A percentile compares a stretch with the other conserved stretches of the same genome.
Conservation (phyloP, 2,797 vertebrate genomes). For the Tarsius wallacei region DNA sequence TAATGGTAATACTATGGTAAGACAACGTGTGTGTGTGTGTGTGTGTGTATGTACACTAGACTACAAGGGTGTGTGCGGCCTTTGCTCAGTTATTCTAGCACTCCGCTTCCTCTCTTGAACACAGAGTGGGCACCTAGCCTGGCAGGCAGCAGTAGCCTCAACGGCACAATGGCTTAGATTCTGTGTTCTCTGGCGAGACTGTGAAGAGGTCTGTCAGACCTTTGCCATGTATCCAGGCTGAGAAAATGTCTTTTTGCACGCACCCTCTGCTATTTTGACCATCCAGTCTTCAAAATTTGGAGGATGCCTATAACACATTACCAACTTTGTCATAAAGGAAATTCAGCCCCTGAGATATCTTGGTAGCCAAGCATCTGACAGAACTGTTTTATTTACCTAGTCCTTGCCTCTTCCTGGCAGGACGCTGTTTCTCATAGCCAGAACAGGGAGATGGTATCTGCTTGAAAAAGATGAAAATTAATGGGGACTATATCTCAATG, state of each 20-base stretch:
- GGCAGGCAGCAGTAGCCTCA: neutral
- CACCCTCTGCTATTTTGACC: neutral
- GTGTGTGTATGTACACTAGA: too few species aligned
- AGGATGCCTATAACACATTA: neutral
- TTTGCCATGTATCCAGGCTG: neutral
- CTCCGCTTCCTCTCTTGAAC: neutral
- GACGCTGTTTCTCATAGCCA: neutral
- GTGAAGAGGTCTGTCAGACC: neutral
- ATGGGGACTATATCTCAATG: neutral
- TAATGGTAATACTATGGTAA: neutral
- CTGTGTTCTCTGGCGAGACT: neutral
- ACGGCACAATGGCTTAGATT: neutral
- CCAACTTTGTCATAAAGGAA: neutral
- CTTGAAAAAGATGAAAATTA: constrained; percentile 60
- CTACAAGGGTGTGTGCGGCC: accelerated
- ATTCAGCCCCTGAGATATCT: neutral
- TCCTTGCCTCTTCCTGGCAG: neutral
- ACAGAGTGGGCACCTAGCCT: neutral
- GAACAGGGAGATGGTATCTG: neutral
- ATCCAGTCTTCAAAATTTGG: neutral
- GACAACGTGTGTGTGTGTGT: neutral
- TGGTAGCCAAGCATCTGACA: neutral
- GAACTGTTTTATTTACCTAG: neutral
- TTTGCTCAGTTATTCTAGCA: neutral
- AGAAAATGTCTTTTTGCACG: neutral